A percentile compares a stretch with the other conserved stretches of the same genome.
These are phyloP conservation scores for Tanypteryx hageni DNA, from an alignment of 2,888 invertebrate genomes.

Conservation along the genomic window DNA sequence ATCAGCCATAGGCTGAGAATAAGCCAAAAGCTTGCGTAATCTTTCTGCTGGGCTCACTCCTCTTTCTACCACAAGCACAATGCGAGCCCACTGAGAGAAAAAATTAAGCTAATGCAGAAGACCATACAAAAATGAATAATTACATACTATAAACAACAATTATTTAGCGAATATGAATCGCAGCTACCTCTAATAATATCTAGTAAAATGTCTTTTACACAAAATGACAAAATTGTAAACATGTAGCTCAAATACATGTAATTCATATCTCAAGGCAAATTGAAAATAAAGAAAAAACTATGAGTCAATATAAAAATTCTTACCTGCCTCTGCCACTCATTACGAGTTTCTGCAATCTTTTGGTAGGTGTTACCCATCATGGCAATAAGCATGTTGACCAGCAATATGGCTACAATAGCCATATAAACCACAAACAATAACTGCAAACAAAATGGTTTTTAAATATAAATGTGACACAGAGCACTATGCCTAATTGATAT, in stretches of 20 bases:
- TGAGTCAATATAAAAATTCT: constrained; percentile 39
- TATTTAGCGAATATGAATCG: too few species aligned
- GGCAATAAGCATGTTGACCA: constrained; percentile 98
- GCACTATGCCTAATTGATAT: too few species aligned
- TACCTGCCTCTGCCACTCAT: constrained; percentile 97
- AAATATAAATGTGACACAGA: background rate
- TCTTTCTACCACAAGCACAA: constrained; percentile 96
- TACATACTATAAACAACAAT: too few species aligned
- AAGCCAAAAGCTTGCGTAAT: constrained; percentile 89
- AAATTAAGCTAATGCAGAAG: too few species aligned
- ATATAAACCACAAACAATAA: constrained; percentile 97
- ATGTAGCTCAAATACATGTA: too few species aligned
- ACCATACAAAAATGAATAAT: too few species aligned
- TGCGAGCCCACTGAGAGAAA: constrained; percentile 92
- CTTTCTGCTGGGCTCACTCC: constrained; percentile 95
- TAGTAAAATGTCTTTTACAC: too few species aligned
- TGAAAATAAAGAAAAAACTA: too few species aligned
- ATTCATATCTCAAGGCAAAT: too few species aligned
- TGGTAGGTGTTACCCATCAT: constrained; percentile 99
- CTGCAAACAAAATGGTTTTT: constrained; percentile 75
- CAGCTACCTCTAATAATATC: too few species aligned
- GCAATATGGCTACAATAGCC: constrained; percentile 95
- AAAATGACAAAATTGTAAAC: too few species aligned
- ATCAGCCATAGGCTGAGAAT: constrained; percentile 96
- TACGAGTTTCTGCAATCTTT: constrained; percentile 96